A percentile compares a stretch with the other conserved stretches of the same genome.
Conservation (phyloP, 1,140 invertebrate genomes). For the Panagrolaimus sp. region DNA sequence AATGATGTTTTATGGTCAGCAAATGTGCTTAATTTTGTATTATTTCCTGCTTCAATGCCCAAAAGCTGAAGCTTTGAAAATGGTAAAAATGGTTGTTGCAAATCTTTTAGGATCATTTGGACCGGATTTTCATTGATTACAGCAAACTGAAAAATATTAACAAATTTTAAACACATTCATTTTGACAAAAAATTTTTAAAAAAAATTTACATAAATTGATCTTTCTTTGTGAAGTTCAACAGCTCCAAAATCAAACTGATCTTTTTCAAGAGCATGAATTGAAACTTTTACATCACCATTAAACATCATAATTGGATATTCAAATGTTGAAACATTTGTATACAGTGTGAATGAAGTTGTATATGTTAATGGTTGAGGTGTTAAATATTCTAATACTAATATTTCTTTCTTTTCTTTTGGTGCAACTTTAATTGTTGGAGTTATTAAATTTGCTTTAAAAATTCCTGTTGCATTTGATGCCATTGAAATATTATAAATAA, state of each 20-base stretch:
- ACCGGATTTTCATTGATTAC: slow-evolving; percentile 31
- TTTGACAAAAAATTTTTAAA: background rate
- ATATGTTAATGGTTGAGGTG: slow-evolving; percentile 64
- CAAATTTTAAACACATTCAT: background rate
- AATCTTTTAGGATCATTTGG: slow-evolving; percentile 13
- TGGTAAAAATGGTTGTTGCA: slow-evolving; percentile 15
- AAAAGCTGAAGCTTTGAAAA: slow-evolving; percentile 24
- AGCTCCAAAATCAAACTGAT: slow-evolving; percentile 70
- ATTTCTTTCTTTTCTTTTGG: slow-evolving; percentile 65
- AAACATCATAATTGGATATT: slow-evolving; percentile 70
- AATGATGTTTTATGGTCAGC: background rate
- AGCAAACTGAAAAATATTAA: slow-evolving; percentile 25
- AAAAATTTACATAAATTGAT: slow-evolving; percentile 60
- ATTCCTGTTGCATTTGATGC: slow-evolving; percentile 19
- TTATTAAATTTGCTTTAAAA: slow-evolving; percentile 36
- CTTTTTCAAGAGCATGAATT: slow-evolving; percentile 57
- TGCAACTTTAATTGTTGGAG: slow-evolving; percentile 58
- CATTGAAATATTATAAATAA: slow-evolving; percentile 36
- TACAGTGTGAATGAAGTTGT: slow-evolving; percentile 67
- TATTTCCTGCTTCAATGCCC: slow-evolving; percentile 28
- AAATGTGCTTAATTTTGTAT: slow-evolving; percentile 20
- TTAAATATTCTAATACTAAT: slow-evolving; percentile 64
- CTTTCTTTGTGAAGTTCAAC: slow-evolving; percentile 68
- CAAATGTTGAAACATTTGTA: slow-evolving; percentile 70
- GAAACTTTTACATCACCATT: slow-evolving; percentile 64